phyloP scores from a whole-genome alignment of 2,797 vertebrate species.

The Chaenodraco wilsoni region DNA sequence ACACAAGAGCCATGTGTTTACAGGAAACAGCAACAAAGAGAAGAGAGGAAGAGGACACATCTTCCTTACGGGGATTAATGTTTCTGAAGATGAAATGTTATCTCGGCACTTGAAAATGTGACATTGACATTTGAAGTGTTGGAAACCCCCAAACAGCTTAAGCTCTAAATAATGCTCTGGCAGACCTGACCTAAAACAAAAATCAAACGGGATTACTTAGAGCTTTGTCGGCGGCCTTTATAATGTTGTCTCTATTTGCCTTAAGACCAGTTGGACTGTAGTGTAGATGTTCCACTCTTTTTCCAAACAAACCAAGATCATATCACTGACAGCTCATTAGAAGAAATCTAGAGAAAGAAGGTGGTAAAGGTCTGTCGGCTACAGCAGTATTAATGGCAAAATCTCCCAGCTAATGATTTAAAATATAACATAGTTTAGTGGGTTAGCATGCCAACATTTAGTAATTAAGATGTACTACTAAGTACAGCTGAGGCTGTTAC shows the following conservation, averaged over 20 bases:
- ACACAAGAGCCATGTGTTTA: constrained; percentile 20
- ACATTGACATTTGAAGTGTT: constrained; percentile 49
- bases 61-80: constrained; percentile 27
- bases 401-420: background rate
- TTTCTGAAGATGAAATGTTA: constrained; percentile 37
- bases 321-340: constrained; percentile 27
- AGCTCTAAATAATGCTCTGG: constrained; percentile 33
- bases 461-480: background rate
- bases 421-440: background rate
- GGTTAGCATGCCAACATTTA: background rate
- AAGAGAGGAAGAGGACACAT: constrained; percentile 14
- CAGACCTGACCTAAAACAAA: constrained; percentile 18
- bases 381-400: background rate
- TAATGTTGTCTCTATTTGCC: constrained; percentile 16
- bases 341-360: background rate
- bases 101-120: constrained; percentile 27
- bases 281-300: constrained; percentile 32
- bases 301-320: constrained; percentile 40
- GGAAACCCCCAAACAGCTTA: constrained; percentile 48
- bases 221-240: constrained; percentile 35
- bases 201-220: constrained; percentile 36
- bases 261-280: constrained; percentile 25
- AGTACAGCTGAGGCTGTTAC: background rate
- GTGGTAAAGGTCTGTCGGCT: fast-evolving
- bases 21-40: constrained; percentile 28